Evolutionary conservation across 2,797 vertebrate species (phyloP).

Genomic region (Amniataba percoides): DNA sequence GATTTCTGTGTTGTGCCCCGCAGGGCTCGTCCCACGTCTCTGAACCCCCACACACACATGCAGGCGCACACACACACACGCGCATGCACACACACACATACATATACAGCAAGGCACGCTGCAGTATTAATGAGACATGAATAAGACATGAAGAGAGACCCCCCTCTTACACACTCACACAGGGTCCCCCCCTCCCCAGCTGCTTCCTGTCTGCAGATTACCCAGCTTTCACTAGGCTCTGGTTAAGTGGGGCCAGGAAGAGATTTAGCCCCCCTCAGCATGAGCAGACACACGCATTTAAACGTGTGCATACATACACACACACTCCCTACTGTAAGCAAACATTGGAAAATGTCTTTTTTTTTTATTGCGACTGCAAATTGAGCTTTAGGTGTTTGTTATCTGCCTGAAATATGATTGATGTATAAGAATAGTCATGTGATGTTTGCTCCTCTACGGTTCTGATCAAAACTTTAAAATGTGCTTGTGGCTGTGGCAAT

Average conservation of each 20-base stretch:
- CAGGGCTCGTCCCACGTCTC: constrained; percentile 80
- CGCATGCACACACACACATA: constrained; percentile 39
- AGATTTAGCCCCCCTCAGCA: constrained; percentile 85
- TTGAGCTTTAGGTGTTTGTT: constrained; percentile 36
- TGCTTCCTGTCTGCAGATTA: constrained; percentile 88
- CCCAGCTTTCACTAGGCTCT: constrained; percentile 83
- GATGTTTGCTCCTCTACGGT: neutral
- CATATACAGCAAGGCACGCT: constrained; percentile 73
- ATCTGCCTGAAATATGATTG: constrained; percentile 6
- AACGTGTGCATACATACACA: constrained; percentile 22
- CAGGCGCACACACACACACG: constrained; percentile 35
- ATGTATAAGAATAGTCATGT: constrained; percentile 6
- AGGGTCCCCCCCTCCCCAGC: constrained; percentile 81
- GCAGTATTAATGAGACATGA: constrained; percentile 89
- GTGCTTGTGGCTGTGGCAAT: neutral
- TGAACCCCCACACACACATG: constrained; percentile 33
- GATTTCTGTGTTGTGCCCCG: constrained; percentile 82
- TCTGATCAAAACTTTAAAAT: neutral
- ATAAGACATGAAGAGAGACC: constrained; percentile 87
- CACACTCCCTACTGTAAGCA: constrained; percentile 49
- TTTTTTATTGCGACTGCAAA: constrained; percentile 44
- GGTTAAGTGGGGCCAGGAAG: constrained; percentile 86
- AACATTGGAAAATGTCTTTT: constrained; percentile 43
- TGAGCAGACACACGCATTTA: constrained; percentile 53
- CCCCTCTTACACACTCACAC: constrained; percentile 80